Evolutionary conservation across 2,113 vertebrate genomes (phyloP), one percentile per base, ranked within the genome.

Genomic region (Scytalopus superciliaris): DNA sequence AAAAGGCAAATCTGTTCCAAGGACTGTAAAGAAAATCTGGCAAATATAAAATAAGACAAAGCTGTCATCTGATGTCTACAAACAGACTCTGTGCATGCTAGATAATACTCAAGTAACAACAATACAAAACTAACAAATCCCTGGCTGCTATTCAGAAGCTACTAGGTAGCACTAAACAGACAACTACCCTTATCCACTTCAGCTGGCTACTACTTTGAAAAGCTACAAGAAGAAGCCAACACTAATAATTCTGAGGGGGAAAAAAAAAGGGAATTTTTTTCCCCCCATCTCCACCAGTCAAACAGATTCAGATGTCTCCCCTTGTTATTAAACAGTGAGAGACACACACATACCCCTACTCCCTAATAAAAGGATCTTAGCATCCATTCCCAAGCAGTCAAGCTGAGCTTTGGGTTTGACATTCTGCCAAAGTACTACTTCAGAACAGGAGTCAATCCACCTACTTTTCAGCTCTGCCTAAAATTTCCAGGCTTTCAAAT

Each of bases 1-100:
- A 39, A 35, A 53, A 25, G 17, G 17, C 7, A n/a, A 40, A 52
- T n/a, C 49, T 52, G 35, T 68, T 88, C 27, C 39, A 40, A 72
- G 16, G 17, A 59, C 59, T 80, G 59, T 47, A 63, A 86, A 90
- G 50, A 79, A 88, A 93, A 91, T 45, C 63, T 70, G 42, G 45
- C 50, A 83, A 77, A 88, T n/a, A 53, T 10, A 89, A 91, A 92
- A 87, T 30, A 53, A 94, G 59, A 66, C 35, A 90, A 73, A 28
- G 42, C 7, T 66, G 63, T 93, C 63, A 87, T 66, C 63, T 59
- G 56, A 83, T 52, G 44, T 73, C 75, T 76, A 42, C 52, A 63
- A 60, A 57, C 28, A 87, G 62, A 53, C 49, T 64, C 17, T 7
- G 1, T 21, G 30, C 59, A 93, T 52, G 62, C 47, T 40, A 16